A percentile compares a stretch with the other conserved stretches of the same genome.
Evolutionary conservation across 2,888 invertebrate genomes (phyloP).

Genomic region (Schrankia costaestrigalis): DNA sequence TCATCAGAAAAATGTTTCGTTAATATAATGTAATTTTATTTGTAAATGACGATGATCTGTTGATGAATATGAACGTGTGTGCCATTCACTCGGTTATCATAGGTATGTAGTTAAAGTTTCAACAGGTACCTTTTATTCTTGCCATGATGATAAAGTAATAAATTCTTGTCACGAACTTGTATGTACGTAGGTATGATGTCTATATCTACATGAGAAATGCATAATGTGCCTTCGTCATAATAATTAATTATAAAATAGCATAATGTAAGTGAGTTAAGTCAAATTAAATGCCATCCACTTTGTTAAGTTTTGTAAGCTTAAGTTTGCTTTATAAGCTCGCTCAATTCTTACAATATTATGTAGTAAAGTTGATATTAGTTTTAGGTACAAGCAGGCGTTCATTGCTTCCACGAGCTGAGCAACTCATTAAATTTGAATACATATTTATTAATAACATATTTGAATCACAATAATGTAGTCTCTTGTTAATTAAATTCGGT

Average conservation of each 20-base stretch:
- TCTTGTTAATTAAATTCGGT: constrained; percentile 14
- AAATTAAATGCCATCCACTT: constrained; percentile 81
- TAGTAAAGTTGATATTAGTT: constrained; percentile 67
- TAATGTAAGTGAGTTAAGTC: constrained; percentile 78
- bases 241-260: constrained; percentile 65
- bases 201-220: constrained; percentile 63
- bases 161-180: constrained; percentile 77
- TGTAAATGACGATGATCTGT: constrained; percentile 54
- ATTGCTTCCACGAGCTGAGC: constrained; percentile 49
- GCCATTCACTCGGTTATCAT: constrained; percentile 78
- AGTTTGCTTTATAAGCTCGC: constrained; percentile 76
- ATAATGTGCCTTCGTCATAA: constrained; percentile 75
- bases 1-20: constrained; percentile 38
- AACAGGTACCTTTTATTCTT: constrained; percentile 81
- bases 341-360: constrained; percentile 75
- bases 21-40: constrained; percentile 41
- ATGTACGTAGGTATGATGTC: constrained; percentile 49
- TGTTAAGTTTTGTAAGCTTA: constrained; percentile 78
- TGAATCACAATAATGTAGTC: constrained; percentile 23
- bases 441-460: constrained; percentile 23
- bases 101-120: constrained; percentile 72
- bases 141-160: constrained; percentile 79
- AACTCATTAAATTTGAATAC: constrained; percentile 13
- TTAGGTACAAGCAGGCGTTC: constrained; percentile 49
- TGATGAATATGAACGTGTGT: constrained; percentile 68